phyloP scores from a whole-genome alignment of 2,888 invertebrate species.

The Drosophila paranaensis region DNA sequence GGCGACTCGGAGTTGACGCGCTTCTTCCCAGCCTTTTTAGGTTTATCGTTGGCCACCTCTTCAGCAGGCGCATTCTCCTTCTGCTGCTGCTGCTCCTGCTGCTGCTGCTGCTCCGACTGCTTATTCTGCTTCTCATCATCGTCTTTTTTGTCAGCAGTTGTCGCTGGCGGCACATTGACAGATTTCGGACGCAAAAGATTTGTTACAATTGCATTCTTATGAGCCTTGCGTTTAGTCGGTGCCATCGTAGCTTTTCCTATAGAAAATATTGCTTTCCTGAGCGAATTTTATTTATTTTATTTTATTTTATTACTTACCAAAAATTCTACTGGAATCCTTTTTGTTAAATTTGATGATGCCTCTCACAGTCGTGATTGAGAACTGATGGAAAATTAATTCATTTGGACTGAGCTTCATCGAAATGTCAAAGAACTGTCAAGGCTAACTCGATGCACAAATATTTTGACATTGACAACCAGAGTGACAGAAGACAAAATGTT shows the following conservation, averaged over 20 bases:
- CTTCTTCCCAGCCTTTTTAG: no score
- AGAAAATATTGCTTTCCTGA: background rate
- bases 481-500: background rate
- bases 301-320: conserved; percentile 3
- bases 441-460: background rate
- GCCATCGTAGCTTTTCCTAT: background rate
- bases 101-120: no score
- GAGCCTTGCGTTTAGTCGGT: conserved; percentile 1
- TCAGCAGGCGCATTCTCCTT: background rate
- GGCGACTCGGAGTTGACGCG: no score
- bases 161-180: no score
- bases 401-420: background rate
- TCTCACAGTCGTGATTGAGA: background rate
- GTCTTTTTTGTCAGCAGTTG: no score
- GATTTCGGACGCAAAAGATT: no score
- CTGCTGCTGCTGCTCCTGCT: no score
- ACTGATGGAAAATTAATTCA: background rate
- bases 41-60: no score
- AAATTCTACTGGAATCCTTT: background rate
- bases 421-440: background rate
- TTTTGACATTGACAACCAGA: background rate
- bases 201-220: background rate
- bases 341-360: background rate
- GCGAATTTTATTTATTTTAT: background rate
- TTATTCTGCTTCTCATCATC: no score